phyloP scores from a whole-genome alignment of 1,140 invertebrate species.

The Spodoptera frugiperda region DNA sequence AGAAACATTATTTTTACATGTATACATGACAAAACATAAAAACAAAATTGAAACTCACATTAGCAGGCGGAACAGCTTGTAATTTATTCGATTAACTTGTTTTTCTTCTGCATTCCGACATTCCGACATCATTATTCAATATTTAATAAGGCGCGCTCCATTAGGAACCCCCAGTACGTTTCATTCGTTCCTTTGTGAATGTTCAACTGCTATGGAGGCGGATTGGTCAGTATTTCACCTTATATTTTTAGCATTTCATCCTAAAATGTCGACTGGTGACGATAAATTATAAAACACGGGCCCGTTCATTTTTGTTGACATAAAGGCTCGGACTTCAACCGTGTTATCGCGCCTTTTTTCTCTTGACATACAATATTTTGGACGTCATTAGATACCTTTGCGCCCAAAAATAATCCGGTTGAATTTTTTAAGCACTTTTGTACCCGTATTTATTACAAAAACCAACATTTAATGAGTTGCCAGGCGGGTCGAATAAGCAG shows the following conservation, averaged over 20 bases:
- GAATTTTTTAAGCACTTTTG: conserved; percentile 9
- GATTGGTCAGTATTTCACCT: conserved; percentile 24
- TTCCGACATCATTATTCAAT: conserved; percentile 50
- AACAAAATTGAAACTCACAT: background rate
- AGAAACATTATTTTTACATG: too few species aligned
- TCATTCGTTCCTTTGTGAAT: conserved; percentile 37
- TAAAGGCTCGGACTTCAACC: conserved; percentile 18
- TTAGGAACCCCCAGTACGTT: conserved; percentile 40
- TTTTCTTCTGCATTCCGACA: background rate
- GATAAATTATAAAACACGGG: conserved; percentile 36
- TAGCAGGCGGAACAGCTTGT: background rate
- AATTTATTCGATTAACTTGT: conserved; percentile 9
- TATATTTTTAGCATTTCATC: conserved; percentile 34
- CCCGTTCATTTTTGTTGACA: conserved; percentile 34
- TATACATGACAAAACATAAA: too few species aligned
- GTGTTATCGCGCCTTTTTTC: conserved; percentile 25
- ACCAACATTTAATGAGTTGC: conserved; percentile 16
- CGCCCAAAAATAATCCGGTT: conserved; percentile 6
- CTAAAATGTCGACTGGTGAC: conserved; percentile 27
- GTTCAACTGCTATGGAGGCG: conserved; percentile 10
- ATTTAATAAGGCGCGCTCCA: conserved; percentile 44
- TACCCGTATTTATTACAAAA: conserved; percentile 15
- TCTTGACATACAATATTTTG: conserved; percentile 25
- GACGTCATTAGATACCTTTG: conserved; percentile 13
- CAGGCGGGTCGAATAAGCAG: conserved; percentile 4